phyloP scores from a whole-genome alignment of 2,797 vertebrate genomes.

The Lagodon rhomboides region DNA sequence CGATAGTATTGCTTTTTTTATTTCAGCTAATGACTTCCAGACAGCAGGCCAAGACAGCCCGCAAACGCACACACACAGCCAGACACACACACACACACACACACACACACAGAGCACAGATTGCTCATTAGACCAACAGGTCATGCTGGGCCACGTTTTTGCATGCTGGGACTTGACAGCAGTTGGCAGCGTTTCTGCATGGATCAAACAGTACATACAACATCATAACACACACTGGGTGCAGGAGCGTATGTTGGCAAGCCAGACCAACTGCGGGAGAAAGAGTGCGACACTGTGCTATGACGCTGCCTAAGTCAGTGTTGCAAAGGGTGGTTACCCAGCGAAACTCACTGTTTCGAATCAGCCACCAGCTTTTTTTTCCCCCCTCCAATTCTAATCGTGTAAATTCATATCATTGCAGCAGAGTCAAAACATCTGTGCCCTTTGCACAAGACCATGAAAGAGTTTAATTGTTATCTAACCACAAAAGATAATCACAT shows the following conservation, averaged over 20 bases:
- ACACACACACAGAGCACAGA: conserved; percentile 54
- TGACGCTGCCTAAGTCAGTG: neutral
- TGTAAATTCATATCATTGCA: conserved; percentile 35
- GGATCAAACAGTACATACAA: conserved; percentile 57
- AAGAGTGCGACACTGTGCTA: neutral
- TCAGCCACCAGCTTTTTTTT: conserved; percentile 25
- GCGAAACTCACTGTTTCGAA: conserved; percentile 10
- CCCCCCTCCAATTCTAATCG: conserved; percentile 26
- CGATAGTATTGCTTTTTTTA: conserved; percentile 62
- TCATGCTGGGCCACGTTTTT: conserved; percentile 69
- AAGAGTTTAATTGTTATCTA: conserved; percentile 65
- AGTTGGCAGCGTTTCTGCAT: conserved; percentile 51
- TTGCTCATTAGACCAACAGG: conserved; percentile 81
- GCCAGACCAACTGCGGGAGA: neutral
- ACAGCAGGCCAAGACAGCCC: conserved; percentile 42
- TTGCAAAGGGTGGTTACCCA: neutral
- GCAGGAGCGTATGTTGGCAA: conserved; percentile 31
- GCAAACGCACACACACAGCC: conserved; percentile 35
- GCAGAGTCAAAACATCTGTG: conserved; percentile 60
- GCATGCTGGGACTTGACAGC: conserved; percentile 73
- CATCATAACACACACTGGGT: conserved; percentile 29
- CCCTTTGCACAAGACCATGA: conserved; percentile 40
- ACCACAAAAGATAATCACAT: conserved; percentile 69
- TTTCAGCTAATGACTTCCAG: conserved; percentile 75
- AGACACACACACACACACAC: conserved; percentile 29